Percentiles rank a stretch among this genome's conserved stretches.
Evolutionary conservation across 2,888 invertebrate species (phyloP).

Genomic region (Acrobasis consociella): DNA sequence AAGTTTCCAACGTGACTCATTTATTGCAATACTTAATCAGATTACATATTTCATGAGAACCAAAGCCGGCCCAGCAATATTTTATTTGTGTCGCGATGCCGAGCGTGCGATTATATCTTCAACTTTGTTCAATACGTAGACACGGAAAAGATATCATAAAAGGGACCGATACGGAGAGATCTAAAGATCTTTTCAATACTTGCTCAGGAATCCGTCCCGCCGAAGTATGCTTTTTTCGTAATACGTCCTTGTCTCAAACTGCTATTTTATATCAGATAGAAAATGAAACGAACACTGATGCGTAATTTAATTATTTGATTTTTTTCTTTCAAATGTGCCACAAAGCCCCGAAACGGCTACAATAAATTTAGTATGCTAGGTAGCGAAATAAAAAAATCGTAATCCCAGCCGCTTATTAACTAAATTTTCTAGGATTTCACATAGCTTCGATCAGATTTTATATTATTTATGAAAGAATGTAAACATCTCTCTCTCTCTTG

Average conservation of each 20-base stretch:
- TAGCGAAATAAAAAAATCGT: no score
- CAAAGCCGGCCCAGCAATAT: conserved; percentile 52
- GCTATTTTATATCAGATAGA: neutral
- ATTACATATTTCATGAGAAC: conserved; percentile 67
- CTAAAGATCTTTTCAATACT: conserved; percentile 41
- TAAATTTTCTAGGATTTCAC: no score
- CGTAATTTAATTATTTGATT: no score
- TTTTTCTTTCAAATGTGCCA: no score
- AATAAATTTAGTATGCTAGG: no score
- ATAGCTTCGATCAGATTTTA: no score
- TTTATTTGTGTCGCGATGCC: conserved; percentile 67
- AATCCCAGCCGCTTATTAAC: no score
- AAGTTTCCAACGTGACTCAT: conserved; percentile 50
- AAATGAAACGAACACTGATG: neutral
- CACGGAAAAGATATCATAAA: conserved; percentile 61
- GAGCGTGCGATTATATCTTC: conserved; percentile 63
- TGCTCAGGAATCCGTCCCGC: conserved; percentile 34
- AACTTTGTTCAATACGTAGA: conserved; percentile 61
- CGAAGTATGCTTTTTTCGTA: no score
- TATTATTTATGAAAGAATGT: no score
- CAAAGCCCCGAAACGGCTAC: no score
- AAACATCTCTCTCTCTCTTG: no score
- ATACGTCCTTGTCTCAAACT: no score
- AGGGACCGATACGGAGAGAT: conserved; percentile 55
- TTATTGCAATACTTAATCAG: conserved; percentile 60